These are phyloP conservation scores for Cheilosia vernalis DNA, from an alignment of 2,888 invertebrate species.

Conservation along the genomic window DNA sequence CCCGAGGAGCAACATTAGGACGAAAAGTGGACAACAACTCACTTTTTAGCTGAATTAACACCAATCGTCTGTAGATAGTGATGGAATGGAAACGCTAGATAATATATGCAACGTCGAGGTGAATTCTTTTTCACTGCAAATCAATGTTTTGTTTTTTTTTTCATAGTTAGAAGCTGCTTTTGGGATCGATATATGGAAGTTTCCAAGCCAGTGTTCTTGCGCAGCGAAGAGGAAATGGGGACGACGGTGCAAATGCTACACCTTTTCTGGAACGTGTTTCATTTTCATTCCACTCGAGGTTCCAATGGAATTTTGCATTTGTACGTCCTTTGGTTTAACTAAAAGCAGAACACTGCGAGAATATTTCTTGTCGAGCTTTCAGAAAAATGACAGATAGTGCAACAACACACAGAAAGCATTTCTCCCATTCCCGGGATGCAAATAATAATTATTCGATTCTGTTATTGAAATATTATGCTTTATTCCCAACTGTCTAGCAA, in stretches of 20 bases:
- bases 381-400: too few species aligned
- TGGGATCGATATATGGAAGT: too few species aligned
- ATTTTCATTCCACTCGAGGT: too few species aligned
- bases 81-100: slow-evolving; percentile 16
- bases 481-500: slow-evolving; percentile 61
- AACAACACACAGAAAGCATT: background rate
- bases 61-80: slow-evolving; percentile 42
- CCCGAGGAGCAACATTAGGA: slow-evolving; percentile 66
- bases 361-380: too few species aligned
- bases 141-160: background rate
- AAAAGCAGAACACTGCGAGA: too few species aligned
- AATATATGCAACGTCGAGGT: slow-evolving; percentile 53
- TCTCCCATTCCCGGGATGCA: background rate
- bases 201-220: too few species aligned
- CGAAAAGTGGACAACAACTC: slow-evolving; percentile 1
- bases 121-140: slow-evolving; percentile 14
- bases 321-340: too few species aligned
- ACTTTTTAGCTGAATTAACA: slow-evolving; percentile 15
- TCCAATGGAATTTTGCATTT: too few species aligned
- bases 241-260: too few species aligned
- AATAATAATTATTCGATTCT: background rate
- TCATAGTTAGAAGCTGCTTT: background rate
- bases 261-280: too few species aligned
- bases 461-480: slow-evolving; percentile 64
- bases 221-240: too few species aligned